These are phyloP conservation scores for Zoanthus sociatus DNA, from an alignment of 92 coral and sea anemone species.

Conservation along the genomic window DNA sequence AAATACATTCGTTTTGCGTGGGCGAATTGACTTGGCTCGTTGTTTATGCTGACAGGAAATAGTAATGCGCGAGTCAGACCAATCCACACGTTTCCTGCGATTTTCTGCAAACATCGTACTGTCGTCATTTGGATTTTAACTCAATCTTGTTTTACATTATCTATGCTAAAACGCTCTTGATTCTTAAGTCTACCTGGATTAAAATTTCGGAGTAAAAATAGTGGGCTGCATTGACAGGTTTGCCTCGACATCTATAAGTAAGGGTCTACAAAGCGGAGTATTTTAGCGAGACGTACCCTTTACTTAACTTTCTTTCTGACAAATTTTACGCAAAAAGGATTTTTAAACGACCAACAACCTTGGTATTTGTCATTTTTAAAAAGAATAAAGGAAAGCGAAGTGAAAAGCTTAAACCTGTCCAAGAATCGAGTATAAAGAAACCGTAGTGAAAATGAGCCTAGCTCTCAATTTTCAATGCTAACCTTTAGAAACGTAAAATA, in stretches of 20 bases:
- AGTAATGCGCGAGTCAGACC: slow-evolving; percentile 33
- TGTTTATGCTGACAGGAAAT: slow-evolving; percentile 56
- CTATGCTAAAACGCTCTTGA: neutral
- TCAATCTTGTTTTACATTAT: neutral
- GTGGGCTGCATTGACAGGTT: slow-evolving; percentile 33
- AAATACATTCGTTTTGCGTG: slow-evolving; percentile 56
- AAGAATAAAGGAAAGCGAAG: neutral
- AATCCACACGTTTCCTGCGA: slow-evolving; percentile 49
- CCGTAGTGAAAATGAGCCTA: slow-evolving; percentile 18
- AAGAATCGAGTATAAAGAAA: slow-evolving; percentile 31
- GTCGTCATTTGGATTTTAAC: neutral
- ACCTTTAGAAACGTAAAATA: slow-evolving; percentile 16
- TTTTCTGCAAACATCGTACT: slow-evolving; percentile 29
- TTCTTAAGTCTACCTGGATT: neutral
- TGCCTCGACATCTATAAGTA: slow-evolving; percentile 31
- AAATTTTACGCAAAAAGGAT: neutral
- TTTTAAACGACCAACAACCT: neutral
- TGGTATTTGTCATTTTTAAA: neutral
- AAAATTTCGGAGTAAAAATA: slow-evolving; percentile 1
- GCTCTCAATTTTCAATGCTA: slow-evolving; percentile 26
- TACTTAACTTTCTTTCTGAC: neutral
- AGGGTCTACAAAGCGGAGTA: neutral
- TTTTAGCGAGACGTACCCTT: slow-evolving; percentile 19
- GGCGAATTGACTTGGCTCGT: slow-evolving; percentile 42
- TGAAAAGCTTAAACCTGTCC: slow-evolving; percentile 23